Percentiles rank a stretch among this genome's conserved stretches.
These are phyloP conservation scores for Panthera uncia DNA, from an alignment of 2,113 vertebrate species.

Conservation along the genomic window DNA sequence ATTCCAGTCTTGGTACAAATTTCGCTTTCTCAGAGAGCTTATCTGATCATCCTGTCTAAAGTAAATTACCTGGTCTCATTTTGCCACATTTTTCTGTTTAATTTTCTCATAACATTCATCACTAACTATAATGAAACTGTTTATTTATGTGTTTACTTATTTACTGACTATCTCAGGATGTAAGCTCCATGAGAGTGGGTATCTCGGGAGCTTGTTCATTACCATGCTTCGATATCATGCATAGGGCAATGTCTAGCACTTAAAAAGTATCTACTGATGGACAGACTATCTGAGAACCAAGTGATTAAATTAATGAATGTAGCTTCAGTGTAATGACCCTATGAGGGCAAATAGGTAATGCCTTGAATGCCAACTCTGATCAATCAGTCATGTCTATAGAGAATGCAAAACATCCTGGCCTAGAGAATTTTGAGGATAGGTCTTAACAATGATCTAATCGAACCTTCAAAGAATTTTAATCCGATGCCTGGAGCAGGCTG, in stretches of 20 bases:
- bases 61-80: background rate
- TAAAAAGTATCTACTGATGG: background rate
- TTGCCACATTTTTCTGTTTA: background rate
- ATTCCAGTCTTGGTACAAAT: background rate
- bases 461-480: background rate
- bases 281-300: background rate
- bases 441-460: background rate
- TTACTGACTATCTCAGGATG: background rate
- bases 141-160: background rate
- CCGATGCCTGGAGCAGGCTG: background rate
- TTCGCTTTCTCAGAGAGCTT: background rate
- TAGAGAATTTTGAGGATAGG: background rate
- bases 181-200: background rate
- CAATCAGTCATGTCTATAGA: background rate
- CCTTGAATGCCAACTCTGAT: background rate
- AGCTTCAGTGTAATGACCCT: background rate
- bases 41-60: background rate
- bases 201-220: background rate
- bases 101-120: background rate
- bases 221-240: background rate
- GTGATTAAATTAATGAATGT: background rate
- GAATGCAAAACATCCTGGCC: background rate
- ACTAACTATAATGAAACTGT: background rate
- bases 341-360: background rate
- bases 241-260: background rate